Percentiles rank a stretch among this genome's conserved stretches.
Evolutionary conservation across 1,140 invertebrate species (phyloP).

Genomic region (Lepidostoma basale): DNA sequence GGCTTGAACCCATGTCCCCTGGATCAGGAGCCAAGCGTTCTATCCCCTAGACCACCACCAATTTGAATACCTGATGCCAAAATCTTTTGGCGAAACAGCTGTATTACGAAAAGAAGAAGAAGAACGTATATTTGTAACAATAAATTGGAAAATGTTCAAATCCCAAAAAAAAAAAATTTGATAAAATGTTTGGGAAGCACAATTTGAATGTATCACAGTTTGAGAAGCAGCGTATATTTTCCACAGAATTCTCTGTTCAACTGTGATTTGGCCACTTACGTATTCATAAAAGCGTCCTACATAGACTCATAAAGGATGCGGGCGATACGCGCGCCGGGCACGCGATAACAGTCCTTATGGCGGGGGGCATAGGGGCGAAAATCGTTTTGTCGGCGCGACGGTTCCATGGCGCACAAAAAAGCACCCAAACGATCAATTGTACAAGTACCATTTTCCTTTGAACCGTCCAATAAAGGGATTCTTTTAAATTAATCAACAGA

Average conservation of each 20-base stretch:
- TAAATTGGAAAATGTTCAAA: slow-evolving; percentile 1
- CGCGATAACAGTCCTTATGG: background rate
- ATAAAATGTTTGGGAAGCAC: background rate
- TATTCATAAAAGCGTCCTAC: slow-evolving; percentile 41
- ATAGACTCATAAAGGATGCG: slow-evolving; percentile 19
- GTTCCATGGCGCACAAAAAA: background rate
- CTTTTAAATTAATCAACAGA: slow-evolving; percentile 39
- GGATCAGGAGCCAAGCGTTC: too few relatives aligned
- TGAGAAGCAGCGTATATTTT: slow-evolving; percentile 24
- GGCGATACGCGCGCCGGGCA: background rate
- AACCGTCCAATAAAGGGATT: slow-evolving; percentile 28
- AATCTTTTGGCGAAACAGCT: too few relatives aligned
- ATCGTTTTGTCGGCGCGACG: background rate
- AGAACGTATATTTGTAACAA: background rate
- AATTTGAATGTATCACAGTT: too few relatives aligned
- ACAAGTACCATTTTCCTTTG: slow-evolving; percentile 31
- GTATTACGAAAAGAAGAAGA: background rate
- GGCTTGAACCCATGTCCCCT: too few relatives aligned
- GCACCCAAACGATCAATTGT: background rate
- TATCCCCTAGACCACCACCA: too few relatives aligned
- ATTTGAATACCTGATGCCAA: too few relatives aligned
- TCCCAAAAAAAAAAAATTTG: background rate
- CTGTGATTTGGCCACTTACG: slow-evolving; percentile 42
- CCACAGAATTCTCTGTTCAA: slow-evolving; percentile 42
- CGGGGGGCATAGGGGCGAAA: background rate